phyloP scores from a whole-genome alignment of 2,113 vertebrate species.

The Eclectus roratus region DNA sequence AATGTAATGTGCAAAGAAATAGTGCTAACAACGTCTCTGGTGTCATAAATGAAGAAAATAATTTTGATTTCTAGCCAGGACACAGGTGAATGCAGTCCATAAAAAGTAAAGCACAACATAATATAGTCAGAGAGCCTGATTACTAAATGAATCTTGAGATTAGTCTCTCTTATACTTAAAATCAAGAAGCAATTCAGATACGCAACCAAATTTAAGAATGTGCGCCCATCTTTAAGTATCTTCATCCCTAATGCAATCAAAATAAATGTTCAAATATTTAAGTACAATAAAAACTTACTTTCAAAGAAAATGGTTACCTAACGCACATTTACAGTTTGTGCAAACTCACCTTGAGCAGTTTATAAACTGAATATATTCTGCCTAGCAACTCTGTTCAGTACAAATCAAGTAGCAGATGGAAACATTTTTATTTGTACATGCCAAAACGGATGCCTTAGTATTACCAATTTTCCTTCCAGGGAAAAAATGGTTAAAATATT shows the following conservation, averaged over 20 bases:
- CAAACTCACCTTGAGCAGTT: not conserved
- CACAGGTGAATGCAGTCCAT: not conserved
- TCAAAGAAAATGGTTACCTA: not conserved
- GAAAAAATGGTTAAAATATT: not conserved
- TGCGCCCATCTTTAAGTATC: not conserved
- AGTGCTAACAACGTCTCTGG: not conserved
- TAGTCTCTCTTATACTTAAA: not conserved
- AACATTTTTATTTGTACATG: not conserved
- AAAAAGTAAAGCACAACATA: not conserved
- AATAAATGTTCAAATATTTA: not conserved
- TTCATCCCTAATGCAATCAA: not conserved
- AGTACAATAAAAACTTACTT: not conserved
- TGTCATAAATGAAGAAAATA: not conserved
- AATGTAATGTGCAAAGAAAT: not conserved
- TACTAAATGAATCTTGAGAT: not conserved
- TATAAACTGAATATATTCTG: not conserved
- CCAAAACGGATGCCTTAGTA: not conserved
- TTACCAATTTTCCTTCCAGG: not conserved
- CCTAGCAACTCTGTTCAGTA: not conserved
- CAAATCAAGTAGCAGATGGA: not conserved
- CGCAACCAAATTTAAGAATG: not conserved
- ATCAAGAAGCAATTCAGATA: not conserved
- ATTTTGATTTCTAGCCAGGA: not conserved
- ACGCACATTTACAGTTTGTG: not conserved
- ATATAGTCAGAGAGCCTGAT: not conserved